Evolutionary conservation across 2,113 vertebrate species (phyloP).

Genomic region (Oreochromis aureus): DNA sequence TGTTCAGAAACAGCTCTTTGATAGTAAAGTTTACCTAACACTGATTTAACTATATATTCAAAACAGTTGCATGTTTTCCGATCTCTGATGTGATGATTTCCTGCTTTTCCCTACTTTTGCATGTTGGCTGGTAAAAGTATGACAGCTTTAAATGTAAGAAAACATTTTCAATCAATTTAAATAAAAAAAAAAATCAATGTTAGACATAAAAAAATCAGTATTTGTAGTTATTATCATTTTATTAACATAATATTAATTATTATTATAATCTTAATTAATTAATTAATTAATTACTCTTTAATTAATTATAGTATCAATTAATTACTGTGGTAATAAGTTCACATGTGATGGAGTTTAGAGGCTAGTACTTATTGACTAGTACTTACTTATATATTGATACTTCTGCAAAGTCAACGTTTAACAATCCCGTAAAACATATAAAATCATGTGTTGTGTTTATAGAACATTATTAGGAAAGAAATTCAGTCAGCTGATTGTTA

Average conservation of each 20-base stretch:
- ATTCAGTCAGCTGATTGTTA: not conserved
- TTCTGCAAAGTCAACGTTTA: not conserved
- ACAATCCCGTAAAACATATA: not conserved
- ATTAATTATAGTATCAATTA: not conserved
- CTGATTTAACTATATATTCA: not conserved
- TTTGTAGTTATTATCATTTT: not conserved
- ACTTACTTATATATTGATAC: not conserved
- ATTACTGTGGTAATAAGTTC: not conserved
- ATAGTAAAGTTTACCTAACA: not conserved
- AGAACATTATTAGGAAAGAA: not conserved
- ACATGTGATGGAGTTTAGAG: not conserved
- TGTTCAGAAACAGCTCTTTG: not conserved
- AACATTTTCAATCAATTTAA: not conserved
- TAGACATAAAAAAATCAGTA: not conserved
- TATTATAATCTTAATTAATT: not conserved
- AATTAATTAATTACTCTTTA: not conserved
- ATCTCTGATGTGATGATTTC: not conserved
- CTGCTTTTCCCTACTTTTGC: not conserved
- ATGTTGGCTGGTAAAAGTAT: not conserved
- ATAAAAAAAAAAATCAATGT: accelerated
- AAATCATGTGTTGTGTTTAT: not conserved
- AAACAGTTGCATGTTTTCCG: not conserved
- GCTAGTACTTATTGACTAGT: not conserved
- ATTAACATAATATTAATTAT: not conserved
- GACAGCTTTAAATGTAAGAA: not conserved